Conservation (phyloP, 2,797 vertebrate species). For the Cynopterus sphinx region DNA sequence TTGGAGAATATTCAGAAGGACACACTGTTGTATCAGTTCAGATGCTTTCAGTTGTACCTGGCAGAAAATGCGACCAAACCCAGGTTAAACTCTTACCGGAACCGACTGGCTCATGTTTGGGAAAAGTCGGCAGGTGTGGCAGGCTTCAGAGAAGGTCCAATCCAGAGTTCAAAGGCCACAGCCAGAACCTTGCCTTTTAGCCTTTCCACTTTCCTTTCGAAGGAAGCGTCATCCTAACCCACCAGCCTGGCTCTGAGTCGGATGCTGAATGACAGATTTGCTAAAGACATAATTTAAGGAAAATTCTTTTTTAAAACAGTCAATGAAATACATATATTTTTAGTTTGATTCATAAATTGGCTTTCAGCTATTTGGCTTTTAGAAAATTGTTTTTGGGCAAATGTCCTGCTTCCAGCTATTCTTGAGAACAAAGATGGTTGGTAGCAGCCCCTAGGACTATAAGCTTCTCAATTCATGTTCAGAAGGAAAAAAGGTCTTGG, state of each 20-base stretch:
- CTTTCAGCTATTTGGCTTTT: conserved; percentile 20
- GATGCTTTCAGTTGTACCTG: background rate
- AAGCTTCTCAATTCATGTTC: background rate
- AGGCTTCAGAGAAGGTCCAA: background rate
- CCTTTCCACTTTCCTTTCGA: background rate
- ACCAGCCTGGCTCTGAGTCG: background rate
- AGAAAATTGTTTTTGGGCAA: conserved; percentile 15
- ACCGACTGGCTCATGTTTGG: background rate
- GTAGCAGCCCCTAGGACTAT: background rate
- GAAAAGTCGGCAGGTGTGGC: background rate
- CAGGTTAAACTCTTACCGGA: background rate
- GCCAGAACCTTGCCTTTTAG: background rate
- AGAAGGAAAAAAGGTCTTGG: background rate
- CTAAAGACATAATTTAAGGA: conserved; percentile 33
- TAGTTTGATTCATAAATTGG: conserved; percentile 11
- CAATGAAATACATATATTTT: background rate
- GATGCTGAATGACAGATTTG: background rate
- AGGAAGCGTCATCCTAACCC: background rate
- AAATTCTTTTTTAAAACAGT: background rate
- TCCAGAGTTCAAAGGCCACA: background rate
- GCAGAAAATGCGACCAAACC: background rate
- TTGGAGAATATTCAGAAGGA: background rate
- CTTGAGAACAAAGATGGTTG: background rate
- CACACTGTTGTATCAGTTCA: background rate
- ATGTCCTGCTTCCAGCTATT: conserved; percentile 14